phyloP scores from a whole-genome alignment of 1,140 invertebrate species.

The Zaprionus davidi region DNA sequence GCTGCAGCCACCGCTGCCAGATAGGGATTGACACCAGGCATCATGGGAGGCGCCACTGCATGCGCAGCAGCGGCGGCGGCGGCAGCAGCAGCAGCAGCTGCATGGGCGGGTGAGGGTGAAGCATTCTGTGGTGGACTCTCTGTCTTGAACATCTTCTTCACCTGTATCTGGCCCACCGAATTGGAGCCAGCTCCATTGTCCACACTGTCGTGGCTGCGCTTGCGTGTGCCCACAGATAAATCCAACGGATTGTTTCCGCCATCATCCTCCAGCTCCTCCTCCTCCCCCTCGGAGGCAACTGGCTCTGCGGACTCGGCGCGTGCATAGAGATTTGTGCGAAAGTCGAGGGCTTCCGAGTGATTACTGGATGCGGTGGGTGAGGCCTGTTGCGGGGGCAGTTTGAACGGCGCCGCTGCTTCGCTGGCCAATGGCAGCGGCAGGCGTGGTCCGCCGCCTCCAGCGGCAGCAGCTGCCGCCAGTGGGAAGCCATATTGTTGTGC shows the following conservation, averaged over 20 bases:
- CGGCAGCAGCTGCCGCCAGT: constrained; percentile 86
- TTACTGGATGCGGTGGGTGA: constrained; percentile 78
- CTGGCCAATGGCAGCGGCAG: constrained; percentile 86
- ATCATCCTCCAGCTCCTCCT: constrained; percentile 84
- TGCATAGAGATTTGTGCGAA: constrained; percentile 73
- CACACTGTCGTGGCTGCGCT: constrained; percentile 85
- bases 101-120: constrained; percentile 89
- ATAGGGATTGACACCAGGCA: constrained; percentile 91
- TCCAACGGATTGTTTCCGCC: constrained; percentile 87
- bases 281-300: constrained; percentile 84
- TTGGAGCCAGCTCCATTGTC: constrained; percentile 2
- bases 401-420: constrained; percentile 77
- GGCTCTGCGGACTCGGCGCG: constrained; percentile 72
- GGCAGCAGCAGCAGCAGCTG: constrained; percentile 81
- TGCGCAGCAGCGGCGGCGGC: constrained; percentile 87
- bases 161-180: constrained; percentile 83
- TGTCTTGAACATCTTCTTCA: constrained; percentile 81
- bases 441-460: constrained; percentile 82
- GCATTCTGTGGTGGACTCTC: constrained; percentile 88
- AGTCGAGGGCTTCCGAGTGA: constrained; percentile 77
- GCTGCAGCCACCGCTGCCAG: constrained; percentile 91
- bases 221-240: constrained; percentile 91
- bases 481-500: constrained; percentile 90
- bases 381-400: constrained; percentile 84
- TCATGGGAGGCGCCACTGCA: constrained; percentile 87